These are phyloP conservation scores for Troglohyphantes excavatus DNA, from an alignment of 2,888 invertebrate species.

Conservation along the genomic window DNA sequence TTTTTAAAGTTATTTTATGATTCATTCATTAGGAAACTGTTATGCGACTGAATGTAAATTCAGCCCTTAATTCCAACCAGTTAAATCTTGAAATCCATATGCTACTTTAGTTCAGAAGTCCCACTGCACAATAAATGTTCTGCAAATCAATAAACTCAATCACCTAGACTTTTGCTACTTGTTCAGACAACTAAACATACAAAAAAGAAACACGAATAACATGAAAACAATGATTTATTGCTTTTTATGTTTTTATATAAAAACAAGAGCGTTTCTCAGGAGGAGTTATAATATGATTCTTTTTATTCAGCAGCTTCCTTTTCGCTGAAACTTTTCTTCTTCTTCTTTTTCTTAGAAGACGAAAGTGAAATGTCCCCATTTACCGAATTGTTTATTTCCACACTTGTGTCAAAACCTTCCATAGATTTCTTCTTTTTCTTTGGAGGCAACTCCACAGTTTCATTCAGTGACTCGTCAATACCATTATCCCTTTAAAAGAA, in stretches of 20 bases:
- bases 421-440: constrained; percentile 13
- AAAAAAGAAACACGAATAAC: background rate
- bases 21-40: too few relatives aligned
- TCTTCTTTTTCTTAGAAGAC: background rate
- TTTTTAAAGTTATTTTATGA: too few relatives aligned
- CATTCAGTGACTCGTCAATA: background rate
- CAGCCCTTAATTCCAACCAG: too few relatives aligned
- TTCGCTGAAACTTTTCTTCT: background rate
- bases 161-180: too few relatives aligned
- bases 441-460: background rate
- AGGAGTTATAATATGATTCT: background rate
- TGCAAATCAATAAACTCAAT: too few relatives aligned
- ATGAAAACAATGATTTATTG: background rate
- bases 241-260: background rate
- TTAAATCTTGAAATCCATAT: too few relatives aligned
- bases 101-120: too few relatives aligned
- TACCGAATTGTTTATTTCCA: background rate
- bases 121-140: too few relatives aligned
- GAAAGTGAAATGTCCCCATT: background rate
- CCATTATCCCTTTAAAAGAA: background rate
- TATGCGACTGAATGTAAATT: too few relatives aligned
- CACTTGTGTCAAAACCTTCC: background rate
- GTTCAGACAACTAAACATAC: too few relatives aligned
- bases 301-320: background rate
- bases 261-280: background rate